Base-by-base conservation (phyloP, 1,140 invertebrate genomes). In the Plectrocnemia conspersa region DNA sequence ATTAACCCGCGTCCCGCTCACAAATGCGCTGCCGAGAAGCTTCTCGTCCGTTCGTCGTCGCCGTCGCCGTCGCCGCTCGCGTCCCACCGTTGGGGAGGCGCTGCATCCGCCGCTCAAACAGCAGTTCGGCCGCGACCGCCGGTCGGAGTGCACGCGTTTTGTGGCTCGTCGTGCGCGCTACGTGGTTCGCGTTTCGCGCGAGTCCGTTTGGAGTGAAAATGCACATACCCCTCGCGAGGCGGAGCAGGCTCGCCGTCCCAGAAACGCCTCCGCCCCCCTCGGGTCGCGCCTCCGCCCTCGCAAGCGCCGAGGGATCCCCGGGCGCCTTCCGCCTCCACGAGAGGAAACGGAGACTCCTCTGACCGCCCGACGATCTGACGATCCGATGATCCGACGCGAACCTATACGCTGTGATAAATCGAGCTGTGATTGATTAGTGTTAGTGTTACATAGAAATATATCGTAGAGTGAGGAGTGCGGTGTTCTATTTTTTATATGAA, bases 291-390 rank as follows among this genome's bases (percentile, higher is more conserved):
- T 29, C 32, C 21, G 47, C 19, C 47, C 29, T 35, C 29, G 18
- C 47, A 19, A n/a, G 9, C 36, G 36, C 29, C 29, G 9, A 32
- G 29, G 29, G n/a, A n/a, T 32, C 29, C 29, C n/a, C 29, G 11
- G 38, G 9, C 24, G 1, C 24, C 21, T 45, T 33, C 54, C 48
- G 19, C 46, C 33, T 29, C 6, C 46, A 42, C 47, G 40, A 21
- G 23, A 50, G 47, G 32, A 50, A 50, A 50, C 27, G 5, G 21
- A 19, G 19, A 15, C 15, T 19, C 18, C n/a, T 22, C 19, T 21
- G 19, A 22, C n/a, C 5, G 36, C 7, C 23, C 21, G 21, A n/a
- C 52, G 27, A 33, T 33, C 3, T 40, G 10, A 40, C 16, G 36
- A 40, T 40, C 10, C 36, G 42, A 45, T 40, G 23, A 45, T 27